Base-by-base conservation (phyloP, 2,888 invertebrate species). In the Bibio marci region DNA sequence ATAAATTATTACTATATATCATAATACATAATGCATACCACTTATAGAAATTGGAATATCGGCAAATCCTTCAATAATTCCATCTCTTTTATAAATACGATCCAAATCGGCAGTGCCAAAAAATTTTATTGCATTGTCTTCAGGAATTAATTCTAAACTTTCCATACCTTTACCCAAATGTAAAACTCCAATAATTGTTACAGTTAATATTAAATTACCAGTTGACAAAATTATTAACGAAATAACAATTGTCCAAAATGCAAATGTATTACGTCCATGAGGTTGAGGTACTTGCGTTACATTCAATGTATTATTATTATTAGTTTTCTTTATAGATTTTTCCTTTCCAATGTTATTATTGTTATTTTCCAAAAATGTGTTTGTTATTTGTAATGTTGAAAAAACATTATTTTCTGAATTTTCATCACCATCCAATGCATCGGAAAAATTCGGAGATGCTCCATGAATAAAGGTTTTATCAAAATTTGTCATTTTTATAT, bases 151-250 rank as follows among this genome's bases (percentile, higher is more conserved):
- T 58, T 90, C 88, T 59, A 90, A 69, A 47, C 82, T 81, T 52
- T 87, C 81, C 72, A 88, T 79, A 7, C 86, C 86, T 54, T 75
- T 75, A 0, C 85, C 85, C 42, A 90, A 67, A 41, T 80, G 66
- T 32, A 90, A 57, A 0, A 88, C 86, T 7, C 80, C 78, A 41
- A 87, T 69, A 38, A 90, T 81, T 0, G 80, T 79, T 30, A 86
- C 69, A 0, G 86, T 88, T 3, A 88, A 61, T 30, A 83, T 63
- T 37, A 87, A 66, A 63, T 88, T 87, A 11, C 82, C 83, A 31
- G 83, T 67, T 1, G 82, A 81, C 15, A 88, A 58, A 7, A 82
- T 59, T 39, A 81, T 70, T 7, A 83, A 57, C 28, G 82, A 59
- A 34, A 69, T 66, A 26, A 85, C 75, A 11, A 86, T 63, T 1